Base-by-base conservation (phyloP, 2,797 vertebrate species). In the Moxostoma hubbsi region DNA sequence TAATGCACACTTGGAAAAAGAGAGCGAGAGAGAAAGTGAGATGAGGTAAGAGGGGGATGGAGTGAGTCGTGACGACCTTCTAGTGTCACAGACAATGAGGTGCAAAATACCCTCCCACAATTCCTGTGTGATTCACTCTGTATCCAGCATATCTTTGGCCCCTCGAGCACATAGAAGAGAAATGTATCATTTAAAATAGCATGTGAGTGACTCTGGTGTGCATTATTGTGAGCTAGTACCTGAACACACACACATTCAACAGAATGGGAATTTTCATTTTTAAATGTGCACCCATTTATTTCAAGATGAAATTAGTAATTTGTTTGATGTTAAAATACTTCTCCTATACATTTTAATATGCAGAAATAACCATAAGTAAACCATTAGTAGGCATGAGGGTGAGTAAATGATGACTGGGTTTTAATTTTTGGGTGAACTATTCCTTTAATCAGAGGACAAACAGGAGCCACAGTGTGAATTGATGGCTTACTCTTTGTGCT, bases 401-500 rank as follows among this genome's bases (percentile, higher is more conserved):
- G 36, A 36, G 36, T 36, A 36, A 36, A 36, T 36, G 36, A 36
- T 36, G 36, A 36, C 36, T 36, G 36, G 36, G 36, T 36, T 36
- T 36, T 4, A 4, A 36, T 36, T 36, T 36, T 36, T 36, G 36
- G 36, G 36, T 36, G 36, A 36, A 36, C 36, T 36, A 36, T 36
- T 36, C 36, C 2, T 36, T 58, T 49, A 13, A 11, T 54, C 47
- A 18, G 15, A 57, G 16, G 6, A 51, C 54, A 54, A 18, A 16
- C 24, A 15, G 9, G 43, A 0, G 53, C 36, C 18, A 45, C 18
- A 46, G 53, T 54, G 71, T 47, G 70, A 73, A 74, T 61, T 54
- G 64, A 74, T 67, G 75, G 89, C 96, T 96, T 95, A 99, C 98
- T 95, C 93, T 89, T 92, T 91, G 87, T 96, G 96, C 84, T 88